phyloP scores from a whole-genome alignment of 2,113 vertebrate species.

The Bufo bufo region DNA sequence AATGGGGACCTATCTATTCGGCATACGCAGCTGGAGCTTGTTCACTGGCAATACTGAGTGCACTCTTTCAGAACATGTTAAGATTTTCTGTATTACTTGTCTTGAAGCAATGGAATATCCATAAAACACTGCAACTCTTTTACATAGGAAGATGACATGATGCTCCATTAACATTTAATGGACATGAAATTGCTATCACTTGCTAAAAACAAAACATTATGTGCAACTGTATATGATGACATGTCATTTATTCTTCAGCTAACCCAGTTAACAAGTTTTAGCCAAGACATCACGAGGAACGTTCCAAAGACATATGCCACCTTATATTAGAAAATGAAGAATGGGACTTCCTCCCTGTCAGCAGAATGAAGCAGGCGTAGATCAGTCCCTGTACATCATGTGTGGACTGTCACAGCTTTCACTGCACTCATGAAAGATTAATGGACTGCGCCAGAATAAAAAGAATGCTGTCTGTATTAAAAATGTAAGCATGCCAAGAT shows the following conservation, averaged over 20 bases:
- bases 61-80: no score
- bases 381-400: conserved; percentile 7
- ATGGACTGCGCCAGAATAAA: not conserved
- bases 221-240: not conserved
- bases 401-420: conserved; percentile 8
- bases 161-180: not conserved
- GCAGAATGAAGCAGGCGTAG: not conserved
- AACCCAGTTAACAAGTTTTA: not conserved
- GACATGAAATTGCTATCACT: not conserved
- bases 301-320: not conserved
- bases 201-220: not conserved
- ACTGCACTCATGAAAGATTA: conserved; percentile 28
- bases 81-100: not conserved
- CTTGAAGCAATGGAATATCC: not conserved
- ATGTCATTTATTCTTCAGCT: not conserved
- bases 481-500: not conserved
- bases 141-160: not conserved
- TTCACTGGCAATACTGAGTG: no score
- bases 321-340: not conserved
- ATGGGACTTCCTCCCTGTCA: conserved; percentile 9
- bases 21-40: no score
- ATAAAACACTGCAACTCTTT: not conserved
- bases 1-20: no score
- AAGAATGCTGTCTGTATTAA: not conserved
- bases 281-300: not conserved